Percentiles rank a stretch among this genome's conserved stretches.
Evolutionary conservation across 2,888 invertebrate species (phyloP).

Genomic region (Camptogramma bilineatum): DNA sequence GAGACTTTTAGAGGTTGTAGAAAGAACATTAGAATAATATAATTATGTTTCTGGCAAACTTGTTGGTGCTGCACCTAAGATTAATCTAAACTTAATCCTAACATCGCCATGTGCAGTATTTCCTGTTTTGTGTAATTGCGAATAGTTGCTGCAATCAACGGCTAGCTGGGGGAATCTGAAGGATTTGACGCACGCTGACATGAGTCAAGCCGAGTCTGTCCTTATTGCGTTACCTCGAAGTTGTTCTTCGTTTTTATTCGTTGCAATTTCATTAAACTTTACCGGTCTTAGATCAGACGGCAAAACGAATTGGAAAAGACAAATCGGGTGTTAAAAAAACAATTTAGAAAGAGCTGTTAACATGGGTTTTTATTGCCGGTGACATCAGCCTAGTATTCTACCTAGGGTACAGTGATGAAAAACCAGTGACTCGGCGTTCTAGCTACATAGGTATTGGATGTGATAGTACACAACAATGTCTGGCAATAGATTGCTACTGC

Average conservation of each 20-base stretch:
- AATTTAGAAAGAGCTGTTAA: background rate
- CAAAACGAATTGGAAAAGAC: background rate
- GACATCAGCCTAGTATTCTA: background rate
- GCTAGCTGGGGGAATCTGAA: slow-evolving; percentile 30
- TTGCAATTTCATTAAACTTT: slow-evolving; percentile 16
- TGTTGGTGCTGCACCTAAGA: background rate
- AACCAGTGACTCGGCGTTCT: background rate
- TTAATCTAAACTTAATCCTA: slow-evolving; percentile 5
- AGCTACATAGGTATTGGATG: background rate
- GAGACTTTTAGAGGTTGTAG: background rate
- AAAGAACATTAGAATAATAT: background rate
- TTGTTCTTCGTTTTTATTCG: slow-evolving; percentile 12
- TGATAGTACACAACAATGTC: background rate
- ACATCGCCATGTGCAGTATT: slow-evolving; percentile 30
- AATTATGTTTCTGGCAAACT: background rate
- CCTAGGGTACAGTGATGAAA: background rate
- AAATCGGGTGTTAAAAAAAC: background rate
- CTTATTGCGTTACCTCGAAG: slow-evolving; percentile 22
- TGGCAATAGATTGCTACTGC: slow-evolving; percentile 6
- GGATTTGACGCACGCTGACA: slow-evolving; percentile 32
- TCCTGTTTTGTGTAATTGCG: slow-evolving; percentile 42
- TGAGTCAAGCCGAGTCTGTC: slow-evolving; percentile 26
- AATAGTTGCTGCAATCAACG: slow-evolving; percentile 39
- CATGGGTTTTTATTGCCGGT: background rate
- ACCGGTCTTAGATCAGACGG: background rate